Conservation (phyloP, 2,797 vertebrate species). For the Bucorvus abyssinicus region DNA sequence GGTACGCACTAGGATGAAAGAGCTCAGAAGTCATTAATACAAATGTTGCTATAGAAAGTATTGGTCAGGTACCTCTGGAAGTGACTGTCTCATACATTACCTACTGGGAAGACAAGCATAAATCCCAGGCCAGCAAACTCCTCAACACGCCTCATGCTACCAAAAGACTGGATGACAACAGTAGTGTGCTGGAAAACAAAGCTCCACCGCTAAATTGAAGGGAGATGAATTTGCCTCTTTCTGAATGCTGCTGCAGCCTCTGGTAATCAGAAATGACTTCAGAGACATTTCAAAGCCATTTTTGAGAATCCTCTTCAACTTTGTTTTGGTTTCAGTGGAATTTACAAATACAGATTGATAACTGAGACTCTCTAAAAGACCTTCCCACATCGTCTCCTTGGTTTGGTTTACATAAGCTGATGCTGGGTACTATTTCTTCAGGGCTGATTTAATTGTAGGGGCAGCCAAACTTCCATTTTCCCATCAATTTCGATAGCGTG, state of each 20-base stretch:
- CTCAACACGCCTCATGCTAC: neutral
- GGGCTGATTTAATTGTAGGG: neutral
- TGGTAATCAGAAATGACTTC: neutral
- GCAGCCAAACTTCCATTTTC: neutral
- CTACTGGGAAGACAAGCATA: slow-evolving; percentile 24
- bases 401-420: neutral
- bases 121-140: slow-evolving; percentile 39
- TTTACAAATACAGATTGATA: neutral
- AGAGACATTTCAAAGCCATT: neutral
- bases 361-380: neutral
- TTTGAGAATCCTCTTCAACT: neutral
- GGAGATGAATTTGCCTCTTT: neutral
- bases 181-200: neutral
- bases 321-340: neutral
- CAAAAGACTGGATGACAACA: neutral
- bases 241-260: neutral
- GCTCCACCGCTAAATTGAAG: neutral
- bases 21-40: slow-evolving; percentile 21
- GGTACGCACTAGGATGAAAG: slow-evolving; percentile 2
- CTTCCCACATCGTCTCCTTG: neutral
- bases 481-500: neutral
- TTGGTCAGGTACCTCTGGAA: slow-evolving; percentile 7
- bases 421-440: neutral
- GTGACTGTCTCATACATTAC: slow-evolving; percentile 29
- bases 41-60: slow-evolving; percentile 34